phyloP scores from a whole-genome alignment of 2,888 invertebrate species.

The Campoplex nolae region DNA sequence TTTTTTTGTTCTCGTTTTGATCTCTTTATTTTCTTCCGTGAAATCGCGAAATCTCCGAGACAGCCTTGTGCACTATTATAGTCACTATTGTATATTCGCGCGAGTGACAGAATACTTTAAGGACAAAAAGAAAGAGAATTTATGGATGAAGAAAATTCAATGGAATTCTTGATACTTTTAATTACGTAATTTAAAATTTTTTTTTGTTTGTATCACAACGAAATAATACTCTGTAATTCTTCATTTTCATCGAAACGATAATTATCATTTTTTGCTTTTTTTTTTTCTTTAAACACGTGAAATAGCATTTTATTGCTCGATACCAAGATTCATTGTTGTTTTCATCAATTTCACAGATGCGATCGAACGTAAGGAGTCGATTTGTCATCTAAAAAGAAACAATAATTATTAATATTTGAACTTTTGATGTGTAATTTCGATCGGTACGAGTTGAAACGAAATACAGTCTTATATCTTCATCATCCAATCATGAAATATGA shows the following conservation, averaged over 20 bases:
- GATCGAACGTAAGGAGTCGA: neutral
- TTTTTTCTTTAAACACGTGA: neutral
- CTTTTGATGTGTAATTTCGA: neutral
- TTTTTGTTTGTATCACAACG: neutral
- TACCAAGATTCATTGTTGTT: too few relatives aligned
- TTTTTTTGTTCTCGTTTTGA: constrained; percentile 25
- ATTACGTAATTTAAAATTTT: neutral
- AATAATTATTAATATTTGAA: neutral
- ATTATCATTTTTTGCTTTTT: too few relatives aligned
- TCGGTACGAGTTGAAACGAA: neutral
- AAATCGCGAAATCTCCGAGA: constrained; percentile 56
- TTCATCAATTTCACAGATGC: too few relatives aligned
- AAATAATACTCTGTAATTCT: neutral
- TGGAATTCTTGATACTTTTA: neutral
- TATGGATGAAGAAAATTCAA: neutral
- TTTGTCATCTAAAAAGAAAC: neutral
- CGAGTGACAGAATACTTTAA: neutral
- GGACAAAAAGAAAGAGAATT: neutral
- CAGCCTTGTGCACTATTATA: constrained; percentile 2
- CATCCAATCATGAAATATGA: neutral
- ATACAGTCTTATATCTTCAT: neutral
- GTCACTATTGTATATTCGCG: neutral
- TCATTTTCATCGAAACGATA: neutral
- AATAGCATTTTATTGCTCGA: too few relatives aligned
- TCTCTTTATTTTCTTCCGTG: constrained; percentile 37